Base-by-base conservation (phyloP, 2,888 invertebrate species). In the Calameuta pallipes region DNA sequence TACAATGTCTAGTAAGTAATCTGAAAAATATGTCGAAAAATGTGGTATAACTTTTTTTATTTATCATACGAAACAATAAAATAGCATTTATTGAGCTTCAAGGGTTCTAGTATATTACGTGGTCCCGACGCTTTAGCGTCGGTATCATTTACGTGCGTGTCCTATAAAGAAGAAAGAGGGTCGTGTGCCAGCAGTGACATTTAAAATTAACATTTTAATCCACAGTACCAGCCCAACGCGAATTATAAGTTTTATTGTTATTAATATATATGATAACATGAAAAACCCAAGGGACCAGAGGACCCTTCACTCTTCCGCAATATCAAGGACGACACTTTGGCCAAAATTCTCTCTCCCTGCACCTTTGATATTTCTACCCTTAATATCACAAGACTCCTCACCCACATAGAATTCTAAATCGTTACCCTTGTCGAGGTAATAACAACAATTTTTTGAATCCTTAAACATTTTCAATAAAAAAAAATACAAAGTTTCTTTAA, bases 201-300 rank as follows among this genome's bases (percentile, higher is more conserved):
- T 81, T 79, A 79, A 82, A 84, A 85, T 84, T 83, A 85, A 82
- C 83, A 85, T 85, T 85, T 85, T 83, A 85, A 85, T 85, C 82
- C 81, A 35, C 69, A 36, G 37, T 73, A 75, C 68, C 76, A 37
- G 73, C 77, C 78, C 79, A 77, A 79, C 73, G 82, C 75, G 81
- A 83, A 83, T 86, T 83, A 83, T 83, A 85, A 85, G 83, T 86
- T 84, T 85, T 84, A 85, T 86, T 85, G 84, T 84, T 84, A 84
- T 84, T 86, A 85, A 86, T 86, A 84, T 84, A 86, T 84, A 86
- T 84, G 85, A 86, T 84, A 84, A 85, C 83, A 56, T 56, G 56
- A 9, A 9, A 15, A 23, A 56, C 56, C 56, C 56, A 23, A 56
- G 56, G 23, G 56, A 56, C 23, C 23, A 56, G 9, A 23, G 78